Conservation (phyloP, 2,113 vertebrate species). For the Merops nubicus region DNA sequence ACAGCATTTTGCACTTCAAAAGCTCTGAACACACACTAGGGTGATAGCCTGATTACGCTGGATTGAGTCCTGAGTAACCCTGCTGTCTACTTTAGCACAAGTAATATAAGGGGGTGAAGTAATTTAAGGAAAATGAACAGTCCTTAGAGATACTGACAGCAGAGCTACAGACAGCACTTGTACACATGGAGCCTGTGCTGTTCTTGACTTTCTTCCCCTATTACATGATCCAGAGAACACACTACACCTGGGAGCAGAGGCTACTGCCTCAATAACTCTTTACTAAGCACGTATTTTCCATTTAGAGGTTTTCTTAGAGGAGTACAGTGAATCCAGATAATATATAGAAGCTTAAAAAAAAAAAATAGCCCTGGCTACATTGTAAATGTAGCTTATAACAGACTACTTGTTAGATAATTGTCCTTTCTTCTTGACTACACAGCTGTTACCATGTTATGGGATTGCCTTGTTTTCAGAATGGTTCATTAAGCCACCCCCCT, state of each 20-base stretch:
- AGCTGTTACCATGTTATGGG: not conserved
- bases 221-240: not conserved
- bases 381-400: not conserved
- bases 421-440: not conserved
- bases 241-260: not conserved
- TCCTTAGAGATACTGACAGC: not conserved
- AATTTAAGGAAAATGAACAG: not conserved
- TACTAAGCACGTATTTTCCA: not conserved
- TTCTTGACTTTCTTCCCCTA: not conserved
- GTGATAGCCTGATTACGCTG: not conserved
- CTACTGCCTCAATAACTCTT: not conserved
- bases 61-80: not conserved
- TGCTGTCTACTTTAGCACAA: not conserved
- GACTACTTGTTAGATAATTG: not conserved
- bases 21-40: not conserved
- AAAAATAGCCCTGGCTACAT: not conserved
- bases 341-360: not conserved
- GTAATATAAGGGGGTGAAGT: not conserved
- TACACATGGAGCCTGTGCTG: not conserved
- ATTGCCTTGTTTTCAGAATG: not conserved
- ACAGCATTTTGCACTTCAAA: not conserved
- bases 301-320: not conserved
- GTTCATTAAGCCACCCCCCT: not conserved
- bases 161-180: not conserved
- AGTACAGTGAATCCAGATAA: not conserved